Conservation (phyloP, 1,140 invertebrate genomes). For the Lucilia sericata region DNA sequence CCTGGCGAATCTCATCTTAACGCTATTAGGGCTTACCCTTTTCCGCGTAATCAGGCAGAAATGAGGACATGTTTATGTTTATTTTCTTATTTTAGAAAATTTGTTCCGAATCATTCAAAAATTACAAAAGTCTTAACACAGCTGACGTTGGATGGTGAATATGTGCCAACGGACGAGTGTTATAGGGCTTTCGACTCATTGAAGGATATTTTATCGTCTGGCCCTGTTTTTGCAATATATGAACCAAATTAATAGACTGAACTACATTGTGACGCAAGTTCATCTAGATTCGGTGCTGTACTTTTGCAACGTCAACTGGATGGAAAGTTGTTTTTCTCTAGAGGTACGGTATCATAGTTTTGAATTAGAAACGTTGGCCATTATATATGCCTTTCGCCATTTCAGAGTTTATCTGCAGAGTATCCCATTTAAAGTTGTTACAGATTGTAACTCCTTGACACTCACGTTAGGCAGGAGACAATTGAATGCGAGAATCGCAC, state of each 20-base stretch:
- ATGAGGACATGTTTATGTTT: slow-evolving; percentile 2
- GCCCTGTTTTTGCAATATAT: too few relatives aligned
- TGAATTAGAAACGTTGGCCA: slow-evolving; percentile 30
- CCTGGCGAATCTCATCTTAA: not conserved
- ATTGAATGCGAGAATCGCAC: not conserved
- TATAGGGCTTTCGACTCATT: not conserved
- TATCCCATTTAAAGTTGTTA: not conserved
- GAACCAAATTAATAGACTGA: not conserved
- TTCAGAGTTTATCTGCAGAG: not conserved
- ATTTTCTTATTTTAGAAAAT: slow-evolving; percentile 6
- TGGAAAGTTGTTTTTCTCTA: slow-evolving; percentile 30
- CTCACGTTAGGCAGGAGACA: not conserved
- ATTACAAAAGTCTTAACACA: not conserved
- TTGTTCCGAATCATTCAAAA: not conserved
- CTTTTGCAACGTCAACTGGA: slow-evolving; percentile 25
- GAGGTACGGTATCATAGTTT: slow-evolving; percentile 25
- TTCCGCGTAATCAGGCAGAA: not conserved
- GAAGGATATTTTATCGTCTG: too few relatives aligned
- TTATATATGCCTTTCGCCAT: slow-evolving; percentile 9
- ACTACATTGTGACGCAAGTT: slow-evolving; percentile 33
- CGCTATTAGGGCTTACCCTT: not conserved
- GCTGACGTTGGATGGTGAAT: not conserved
- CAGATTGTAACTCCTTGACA: slow-evolving; percentile 28
- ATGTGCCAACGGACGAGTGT: not conserved
- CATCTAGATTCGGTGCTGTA: slow-evolving; percentile 24